These are phyloP conservation scores for Psittacula echo DNA, from an alignment of 2,797 vertebrate genomes.

Conservation along the genomic window DNA sequence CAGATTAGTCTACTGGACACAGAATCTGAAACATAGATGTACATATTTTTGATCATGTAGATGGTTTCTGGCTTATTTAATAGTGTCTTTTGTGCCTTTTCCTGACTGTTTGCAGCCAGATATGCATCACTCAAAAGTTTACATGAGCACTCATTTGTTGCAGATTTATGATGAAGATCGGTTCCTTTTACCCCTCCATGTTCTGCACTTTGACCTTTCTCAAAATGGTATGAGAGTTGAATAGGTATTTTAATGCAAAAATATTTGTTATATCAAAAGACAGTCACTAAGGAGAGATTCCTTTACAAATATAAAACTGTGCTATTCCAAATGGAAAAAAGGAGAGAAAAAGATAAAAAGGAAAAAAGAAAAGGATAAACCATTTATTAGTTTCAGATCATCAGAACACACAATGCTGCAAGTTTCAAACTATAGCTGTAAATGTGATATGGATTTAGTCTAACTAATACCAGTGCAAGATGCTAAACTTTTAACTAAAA, in stretches of 20 bases:
- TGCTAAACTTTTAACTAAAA: neutral
- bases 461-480: neutral
- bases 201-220: neutral
- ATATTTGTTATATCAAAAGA: neutral
- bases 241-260: neutral
- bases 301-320: neutral
- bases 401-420: neutral
- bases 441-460: neutral
- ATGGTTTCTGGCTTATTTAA: neutral
- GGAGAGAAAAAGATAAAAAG: too few species aligned
- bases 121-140: neutral
- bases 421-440: neutral
- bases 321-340: neutral
- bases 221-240: neutral
- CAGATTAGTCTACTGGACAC: neutral
- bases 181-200: neutral
- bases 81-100: neutral
- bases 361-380: too few species aligned
- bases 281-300: neutral
- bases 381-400: neutral
- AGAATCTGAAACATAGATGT: neutral
- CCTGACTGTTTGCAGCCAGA: neutral
- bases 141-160: neutral
- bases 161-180: neutral
- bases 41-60: neutral